Conservation (phyloP, 2,888 invertebrate species). For the Pseudolycoriella hygida region DNA sequence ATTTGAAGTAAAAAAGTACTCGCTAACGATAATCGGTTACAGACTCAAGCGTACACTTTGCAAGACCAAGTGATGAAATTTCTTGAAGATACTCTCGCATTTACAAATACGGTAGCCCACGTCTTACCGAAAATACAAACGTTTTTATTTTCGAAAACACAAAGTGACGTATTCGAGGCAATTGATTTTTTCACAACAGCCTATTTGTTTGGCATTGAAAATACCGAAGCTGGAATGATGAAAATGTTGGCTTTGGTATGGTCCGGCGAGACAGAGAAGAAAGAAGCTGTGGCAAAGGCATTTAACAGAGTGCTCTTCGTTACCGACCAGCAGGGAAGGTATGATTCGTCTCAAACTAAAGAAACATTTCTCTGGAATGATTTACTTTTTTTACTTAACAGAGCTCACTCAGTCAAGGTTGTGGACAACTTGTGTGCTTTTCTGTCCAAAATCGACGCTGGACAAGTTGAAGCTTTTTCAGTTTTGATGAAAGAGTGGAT, state of each 20-base stretch:
- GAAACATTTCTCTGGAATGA: neutral
- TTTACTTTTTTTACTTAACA: conserved; percentile 13
- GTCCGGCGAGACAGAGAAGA: conserved; percentile 58
- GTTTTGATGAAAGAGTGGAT: conserved; percentile 44
- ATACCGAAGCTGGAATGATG: conserved; percentile 50
- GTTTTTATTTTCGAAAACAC: conserved; percentile 51
- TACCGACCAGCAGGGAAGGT: conserved; percentile 23
- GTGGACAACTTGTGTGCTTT: conserved; percentile 41
- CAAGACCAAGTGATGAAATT: conserved; percentile 51
- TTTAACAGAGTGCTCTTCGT: conserved; percentile 37
- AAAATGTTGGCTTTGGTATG: conserved; percentile 64
- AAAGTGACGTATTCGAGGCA: conserved; percentile 72
- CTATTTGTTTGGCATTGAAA: conserved; percentile 58
- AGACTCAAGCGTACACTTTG: conserved; percentile 36
- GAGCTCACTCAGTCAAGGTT: conserved; percentile 34
- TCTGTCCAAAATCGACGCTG: conserved; percentile 33
- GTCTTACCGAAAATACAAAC: conserved; percentile 47
- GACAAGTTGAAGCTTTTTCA: conserved; percentile 42
- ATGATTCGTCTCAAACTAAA: conserved; percentile 1
- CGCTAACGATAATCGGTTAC: neutral
- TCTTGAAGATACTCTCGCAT: conserved; percentile 43
- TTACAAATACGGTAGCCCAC: conserved; percentile 24
- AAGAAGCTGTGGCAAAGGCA: conserved; percentile 57
- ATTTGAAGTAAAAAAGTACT: neutral
- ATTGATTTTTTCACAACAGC: conserved; percentile 76